These are phyloP conservation scores for Neolamprologus brichardi DNA, from an alignment of 2,113 vertebrate species.

Conservation along the genomic window DNA sequence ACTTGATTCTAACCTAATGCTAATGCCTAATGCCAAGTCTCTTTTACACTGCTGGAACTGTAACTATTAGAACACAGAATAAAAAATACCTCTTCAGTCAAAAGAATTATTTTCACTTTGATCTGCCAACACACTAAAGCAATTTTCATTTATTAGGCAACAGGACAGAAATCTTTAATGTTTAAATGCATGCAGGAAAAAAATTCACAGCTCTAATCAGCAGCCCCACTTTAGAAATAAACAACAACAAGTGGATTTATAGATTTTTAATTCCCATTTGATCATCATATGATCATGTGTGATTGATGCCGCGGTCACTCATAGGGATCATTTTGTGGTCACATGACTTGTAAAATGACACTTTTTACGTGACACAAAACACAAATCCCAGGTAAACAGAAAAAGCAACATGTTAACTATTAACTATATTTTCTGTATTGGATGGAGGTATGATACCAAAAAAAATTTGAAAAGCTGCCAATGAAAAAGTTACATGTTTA, in stretches of 20 bases:
- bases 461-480: background rate
- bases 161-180: background rate
- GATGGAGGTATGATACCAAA: background rate
- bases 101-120: background rate
- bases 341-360: background rate
- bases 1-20: background rate
- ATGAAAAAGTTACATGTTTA: background rate
- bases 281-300: background rate
- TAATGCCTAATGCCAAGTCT: background rate
- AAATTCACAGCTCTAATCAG: background rate
- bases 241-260: background rate
- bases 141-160: background rate
- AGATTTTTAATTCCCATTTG: background rate
- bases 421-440: background rate
- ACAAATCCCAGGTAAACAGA: background rate
- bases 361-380: background rate
- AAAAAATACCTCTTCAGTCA: background rate
- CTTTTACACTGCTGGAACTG: background rate
- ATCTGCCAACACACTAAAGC: background rate
- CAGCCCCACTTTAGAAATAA: background rate
- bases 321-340: background rate
- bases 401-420: background rate
- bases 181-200: background rate
- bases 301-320: fast-evolving
- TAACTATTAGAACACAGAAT: background rate